phyloP scores from a whole-genome alignment of 1,140 invertebrate genomes.

The Drosophila paulistorum region DNA sequence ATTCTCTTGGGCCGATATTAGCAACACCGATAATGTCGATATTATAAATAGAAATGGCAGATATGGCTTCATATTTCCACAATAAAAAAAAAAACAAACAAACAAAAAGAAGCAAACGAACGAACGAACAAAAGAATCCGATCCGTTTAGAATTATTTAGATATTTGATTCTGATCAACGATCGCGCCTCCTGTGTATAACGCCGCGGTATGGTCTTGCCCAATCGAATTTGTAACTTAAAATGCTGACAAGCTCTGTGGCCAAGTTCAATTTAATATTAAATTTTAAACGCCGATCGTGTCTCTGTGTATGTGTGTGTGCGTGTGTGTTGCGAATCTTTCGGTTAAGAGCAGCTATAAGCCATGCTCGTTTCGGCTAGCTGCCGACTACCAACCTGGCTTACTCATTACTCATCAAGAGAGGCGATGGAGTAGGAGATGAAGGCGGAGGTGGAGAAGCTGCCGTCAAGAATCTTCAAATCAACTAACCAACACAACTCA shows the following conservation, averaged over 20 bases:
- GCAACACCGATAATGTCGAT: not conserved
- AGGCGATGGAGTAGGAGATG: not conserved
- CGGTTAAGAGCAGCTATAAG: slow-evolving; percentile 10
- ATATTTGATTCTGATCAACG: slow-evolving; percentile 20
- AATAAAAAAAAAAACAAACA: slow-evolving; percentile 2
- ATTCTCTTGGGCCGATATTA: slow-evolving; percentile 53
- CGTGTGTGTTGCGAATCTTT: slow-evolving; percentile 48
- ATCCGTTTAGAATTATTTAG: not conserved
- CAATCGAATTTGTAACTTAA: slow-evolving; percentile 73
- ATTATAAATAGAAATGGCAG: slow-evolving; percentile 24
- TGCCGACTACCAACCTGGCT: slow-evolving; percentile 14
- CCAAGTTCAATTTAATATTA: slow-evolving; percentile 82
- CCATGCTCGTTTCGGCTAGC: slow-evolving; percentile 24
- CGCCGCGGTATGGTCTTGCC: slow-evolving; percentile 52
- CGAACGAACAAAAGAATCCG: not conserved
- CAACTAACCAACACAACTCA: slow-evolving; percentile 6
- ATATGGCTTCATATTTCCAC: slow-evolving; percentile 19
- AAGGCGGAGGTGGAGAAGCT: not conserved
- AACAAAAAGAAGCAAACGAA: slow-evolving; percentile 9
- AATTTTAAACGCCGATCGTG: slow-evolving; percentile 56
- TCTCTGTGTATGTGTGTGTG: not conserved
- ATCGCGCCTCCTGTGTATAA: slow-evolving; percentile 36
- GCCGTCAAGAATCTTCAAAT: slow-evolving; percentile 66
- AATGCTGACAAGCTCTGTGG: slow-evolving; percentile 69
- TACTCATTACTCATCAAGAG: slow-evolving; percentile 12